Evolutionary conservation across 1,140 invertebrate species (phyloP).

Genomic region (Agrypnia vestita): DNA sequence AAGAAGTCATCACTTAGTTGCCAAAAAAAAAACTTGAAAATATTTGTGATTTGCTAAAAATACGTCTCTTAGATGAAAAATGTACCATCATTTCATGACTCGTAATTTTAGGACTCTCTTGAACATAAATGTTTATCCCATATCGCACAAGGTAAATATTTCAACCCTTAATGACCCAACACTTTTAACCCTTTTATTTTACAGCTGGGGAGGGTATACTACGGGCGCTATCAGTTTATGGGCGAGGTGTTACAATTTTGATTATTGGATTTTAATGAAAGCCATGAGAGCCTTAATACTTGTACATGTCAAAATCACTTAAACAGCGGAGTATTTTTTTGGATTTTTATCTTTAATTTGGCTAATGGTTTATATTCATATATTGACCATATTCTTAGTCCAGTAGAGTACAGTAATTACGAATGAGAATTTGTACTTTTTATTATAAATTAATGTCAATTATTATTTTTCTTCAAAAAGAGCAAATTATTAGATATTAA

Average conservation of each 20-base stretch:
- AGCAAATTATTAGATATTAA: no score
- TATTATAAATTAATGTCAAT: no score
- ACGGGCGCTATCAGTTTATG: constrained; percentile 57
- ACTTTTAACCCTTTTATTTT: constrained; percentile 61
- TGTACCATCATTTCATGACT: neutral
- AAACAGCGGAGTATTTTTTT: neutral
- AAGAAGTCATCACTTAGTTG: no score
- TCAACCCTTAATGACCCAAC: constrained; percentile 55
- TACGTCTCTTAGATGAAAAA: no score
- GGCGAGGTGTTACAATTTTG: constrained; percentile 60
- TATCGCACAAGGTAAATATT: constrained; percentile 9
- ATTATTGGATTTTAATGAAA: constrained; percentile 61
- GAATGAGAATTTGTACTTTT: no score
- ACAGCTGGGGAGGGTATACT: constrained; percentile 53
- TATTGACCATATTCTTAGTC: no score
- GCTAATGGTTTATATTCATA: no score
- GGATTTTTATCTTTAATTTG: no score
- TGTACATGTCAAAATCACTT: constrained; percentile 43
- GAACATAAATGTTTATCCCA: constrained; percentile 9
- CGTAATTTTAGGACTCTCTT: constrained; percentile 3
- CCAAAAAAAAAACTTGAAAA: no score
- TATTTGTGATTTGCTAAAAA: no score
- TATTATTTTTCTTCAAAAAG: no score
- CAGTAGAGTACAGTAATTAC: no score
- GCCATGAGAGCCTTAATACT: constrained; percentile 49